Conservation (phyloP, 2,797 vertebrate genomes). For the Microchirus variegatus region DNA sequence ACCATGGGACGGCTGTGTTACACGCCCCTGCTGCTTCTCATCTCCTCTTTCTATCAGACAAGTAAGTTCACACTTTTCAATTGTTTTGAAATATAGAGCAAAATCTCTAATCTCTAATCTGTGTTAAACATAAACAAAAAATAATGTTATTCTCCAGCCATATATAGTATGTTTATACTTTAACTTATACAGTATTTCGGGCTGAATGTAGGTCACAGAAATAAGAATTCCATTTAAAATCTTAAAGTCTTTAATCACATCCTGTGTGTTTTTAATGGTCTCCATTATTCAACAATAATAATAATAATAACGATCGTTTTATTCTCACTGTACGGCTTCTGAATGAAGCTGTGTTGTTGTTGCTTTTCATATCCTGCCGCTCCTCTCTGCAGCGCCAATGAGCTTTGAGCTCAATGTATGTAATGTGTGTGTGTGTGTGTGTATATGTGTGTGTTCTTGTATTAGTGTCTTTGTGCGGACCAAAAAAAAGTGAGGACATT, state of each 20-base stretch:
- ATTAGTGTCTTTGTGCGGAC: background rate
- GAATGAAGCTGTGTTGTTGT: constrained; percentile 28
- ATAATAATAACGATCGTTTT: too few species aligned
- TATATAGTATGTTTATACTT: too few species aligned
- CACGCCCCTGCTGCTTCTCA: constrained; percentile 37
- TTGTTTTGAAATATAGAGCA: too few species aligned
- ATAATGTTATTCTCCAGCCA: too few species aligned
- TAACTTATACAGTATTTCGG: background rate
- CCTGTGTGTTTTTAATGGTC: too few species aligned
- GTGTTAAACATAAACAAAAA: too few species aligned
- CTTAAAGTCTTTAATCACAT: too few species aligned
- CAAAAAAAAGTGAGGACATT: too few species aligned
- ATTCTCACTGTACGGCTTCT: constrained; percentile 1
- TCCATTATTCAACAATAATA: too few species aligned
- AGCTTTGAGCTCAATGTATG: constrained; percentile 1
- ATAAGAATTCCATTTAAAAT: too few species aligned
- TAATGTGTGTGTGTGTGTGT: constrained; percentile 11
- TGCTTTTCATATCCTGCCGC: constrained; percentile 38
- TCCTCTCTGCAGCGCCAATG: constrained; percentile 56
- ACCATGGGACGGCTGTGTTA: constrained; percentile 50
- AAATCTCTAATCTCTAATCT: too few species aligned
- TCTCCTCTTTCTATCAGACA: constrained; percentile 51
- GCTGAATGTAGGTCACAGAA: constrained; percentile 66
- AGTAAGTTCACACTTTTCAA: constrained; percentile 69
- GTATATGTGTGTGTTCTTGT: background rate